Conservation (phyloP, 2,888 invertebrate species). For the Ectemnius lituratus region DNA sequence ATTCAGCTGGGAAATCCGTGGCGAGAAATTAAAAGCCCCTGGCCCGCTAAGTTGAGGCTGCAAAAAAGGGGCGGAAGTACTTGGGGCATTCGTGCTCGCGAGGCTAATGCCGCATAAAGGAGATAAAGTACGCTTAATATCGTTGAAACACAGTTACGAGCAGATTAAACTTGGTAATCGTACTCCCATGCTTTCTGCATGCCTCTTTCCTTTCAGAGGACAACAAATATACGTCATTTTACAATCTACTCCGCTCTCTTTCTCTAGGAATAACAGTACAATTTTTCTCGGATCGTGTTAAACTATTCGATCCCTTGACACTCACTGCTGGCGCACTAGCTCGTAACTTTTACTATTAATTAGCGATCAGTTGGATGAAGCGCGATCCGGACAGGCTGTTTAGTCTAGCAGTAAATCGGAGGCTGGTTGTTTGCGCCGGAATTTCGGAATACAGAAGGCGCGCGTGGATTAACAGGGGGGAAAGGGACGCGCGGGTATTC, state of each 20-base stretch:
- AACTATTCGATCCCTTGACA: neutral
- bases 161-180: slow-evolving; percentile 42
- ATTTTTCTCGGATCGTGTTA: too few species aligned
- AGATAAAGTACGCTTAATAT: slow-evolving; percentile 57
- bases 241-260: too few species aligned
- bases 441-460: slow-evolving; percentile 25
- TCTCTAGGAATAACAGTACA: too few species aligned
- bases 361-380: neutral
- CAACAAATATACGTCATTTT: slow-evolving; percentile 9
- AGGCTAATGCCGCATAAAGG: slow-evolving; percentile 56
- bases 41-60: neutral
- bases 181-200: slow-evolving; percentile 39
- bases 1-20: slow-evolving; percentile 7
- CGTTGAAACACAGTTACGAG: slow-evolving; percentile 49
- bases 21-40: slow-evolving; percentile 3
- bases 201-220: slow-evolving; percentile 28
- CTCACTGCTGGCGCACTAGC: neutral
- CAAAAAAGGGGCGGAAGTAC: neutral
- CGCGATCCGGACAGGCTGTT: neutral
- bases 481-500: neutral
- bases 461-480: neutral
- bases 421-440: slow-evolving; percentile 24
- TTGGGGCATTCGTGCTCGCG: slow-evolving; percentile 14
- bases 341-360: slow-evolving; percentile 5
- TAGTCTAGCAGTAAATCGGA: neutral